A percentile compares a stretch with the other conserved stretches of the same genome.
phyloP scores from a whole-genome alignment of 1,140 invertebrate species.

The Ganaspis sp. region DNA sequence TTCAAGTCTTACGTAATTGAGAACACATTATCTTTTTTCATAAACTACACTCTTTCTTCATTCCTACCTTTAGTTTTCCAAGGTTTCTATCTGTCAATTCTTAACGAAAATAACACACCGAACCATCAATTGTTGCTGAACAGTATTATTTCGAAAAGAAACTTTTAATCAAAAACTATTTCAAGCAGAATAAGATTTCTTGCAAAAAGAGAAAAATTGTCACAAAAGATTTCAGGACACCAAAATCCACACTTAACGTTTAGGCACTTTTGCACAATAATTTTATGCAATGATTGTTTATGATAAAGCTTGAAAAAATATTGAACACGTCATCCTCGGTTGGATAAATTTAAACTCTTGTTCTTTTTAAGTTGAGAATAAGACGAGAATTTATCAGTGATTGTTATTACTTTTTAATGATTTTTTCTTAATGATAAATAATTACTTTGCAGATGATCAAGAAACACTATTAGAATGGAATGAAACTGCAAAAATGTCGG shows the following conservation, averaged over 20 bases:
- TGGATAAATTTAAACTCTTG: background rate
- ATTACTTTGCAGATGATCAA: slow-evolving; percentile 14
- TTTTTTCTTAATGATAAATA: background rate
- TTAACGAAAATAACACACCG: no score
- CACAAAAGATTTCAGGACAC: no score
- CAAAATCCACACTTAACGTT: no score
- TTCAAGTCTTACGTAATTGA: slow-evolving; percentile 17
- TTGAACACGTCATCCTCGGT: background rate
- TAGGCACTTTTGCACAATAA: background rate
- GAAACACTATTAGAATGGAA: slow-evolving; percentile 27
- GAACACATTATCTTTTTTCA: slow-evolving; percentile 17
- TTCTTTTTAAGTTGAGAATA: no score
- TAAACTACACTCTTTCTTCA: background rate
- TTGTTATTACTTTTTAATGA: no score
- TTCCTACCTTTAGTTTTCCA: background rate
- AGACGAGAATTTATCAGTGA: no score
- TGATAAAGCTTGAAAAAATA: background rate
- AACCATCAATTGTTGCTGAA: background rate
- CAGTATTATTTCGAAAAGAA: background rate
- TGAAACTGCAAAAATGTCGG: slow-evolving; percentile 32
- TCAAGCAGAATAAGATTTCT: no score
- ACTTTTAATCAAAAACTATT: background rate
- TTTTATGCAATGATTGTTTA: background rate
- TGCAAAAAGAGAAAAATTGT: no score
- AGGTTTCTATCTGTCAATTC: no score